phyloP scores from a whole-genome alignment of 2,113 vertebrate genomes.

The Sorex fumeus region DNA sequence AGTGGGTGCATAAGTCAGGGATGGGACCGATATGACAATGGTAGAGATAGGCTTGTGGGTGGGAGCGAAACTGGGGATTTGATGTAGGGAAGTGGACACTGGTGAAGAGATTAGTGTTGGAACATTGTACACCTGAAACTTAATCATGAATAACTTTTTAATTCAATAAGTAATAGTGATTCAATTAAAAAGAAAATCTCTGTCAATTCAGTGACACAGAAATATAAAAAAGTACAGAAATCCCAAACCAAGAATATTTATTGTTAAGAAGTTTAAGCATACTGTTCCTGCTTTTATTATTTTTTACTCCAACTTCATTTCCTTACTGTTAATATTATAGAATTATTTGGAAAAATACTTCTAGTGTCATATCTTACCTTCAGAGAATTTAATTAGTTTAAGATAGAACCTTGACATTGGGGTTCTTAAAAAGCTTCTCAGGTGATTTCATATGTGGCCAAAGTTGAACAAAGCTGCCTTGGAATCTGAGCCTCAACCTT shows the following conservation, averaged over 20 bases:
- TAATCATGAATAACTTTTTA: too few relatives aligned
- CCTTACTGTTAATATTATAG: conserved; percentile 43
- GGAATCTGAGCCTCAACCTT: conserved; percentile 69
- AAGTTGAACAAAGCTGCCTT: conserved; percentile 59
- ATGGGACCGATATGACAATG: too few relatives aligned
- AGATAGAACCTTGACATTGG: conserved; percentile 45
- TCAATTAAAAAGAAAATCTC: too few relatives aligned
- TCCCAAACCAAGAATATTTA: conserved; percentile 18
- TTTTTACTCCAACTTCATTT: conserved; percentile 55
- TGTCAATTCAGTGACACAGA: too few relatives aligned
- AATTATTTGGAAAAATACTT: conserved; percentile 71
- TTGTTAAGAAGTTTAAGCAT: conserved; percentile 37
- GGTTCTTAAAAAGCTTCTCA: conserved; percentile 42
- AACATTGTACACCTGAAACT: too few relatives aligned
- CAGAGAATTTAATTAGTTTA: conserved; percentile 77
- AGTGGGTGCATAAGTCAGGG: too few relatives aligned
- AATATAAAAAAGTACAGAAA: neutral
- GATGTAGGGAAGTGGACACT: too few relatives aligned
- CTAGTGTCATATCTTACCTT: conserved; percentile 45
- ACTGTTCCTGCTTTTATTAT: neutral
- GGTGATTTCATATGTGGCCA: conserved; percentile 61
- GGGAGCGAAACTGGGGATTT: too few relatives aligned
- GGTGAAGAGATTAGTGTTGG: too few relatives aligned
- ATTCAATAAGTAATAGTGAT: too few relatives aligned
- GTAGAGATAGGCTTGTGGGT: too few relatives aligned